Conservation (phyloP, 1,140 invertebrate genomes). For the Diplogasteroides magnus region DNA sequence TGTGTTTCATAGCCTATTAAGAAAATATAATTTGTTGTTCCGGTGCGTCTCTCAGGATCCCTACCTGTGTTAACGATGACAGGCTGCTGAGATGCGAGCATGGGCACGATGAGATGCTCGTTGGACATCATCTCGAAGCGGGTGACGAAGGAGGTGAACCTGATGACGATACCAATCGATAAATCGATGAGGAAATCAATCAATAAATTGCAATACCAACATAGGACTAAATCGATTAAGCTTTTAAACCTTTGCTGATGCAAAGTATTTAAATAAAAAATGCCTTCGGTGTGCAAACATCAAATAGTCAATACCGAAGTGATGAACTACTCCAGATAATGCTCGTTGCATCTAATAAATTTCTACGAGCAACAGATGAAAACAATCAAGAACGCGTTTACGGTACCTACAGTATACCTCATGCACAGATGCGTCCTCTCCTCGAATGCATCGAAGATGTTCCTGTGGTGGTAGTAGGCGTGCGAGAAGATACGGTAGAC, state of each 20-base stretch:
- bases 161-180: no score
- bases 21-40: no score
- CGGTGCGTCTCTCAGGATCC: no score
- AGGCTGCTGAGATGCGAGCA: slow-evolving; percentile 62
- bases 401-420: slow-evolving; percentile 62
- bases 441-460: slow-evolving; percentile 96
- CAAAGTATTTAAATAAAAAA: slow-evolving; percentile 75
- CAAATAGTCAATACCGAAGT: no score
- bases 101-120: slow-evolving; percentile 96
- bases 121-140: slow-evolving; percentile 97
- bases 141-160: slow-evolving; percentile 95
- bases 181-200: neutral
- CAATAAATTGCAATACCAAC: neutral
- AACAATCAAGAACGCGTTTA: slow-evolving; percentile 2
- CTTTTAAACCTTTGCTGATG: slow-evolving; percentile 55
- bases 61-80: no score
- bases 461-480: slow-evolving; percentile 94
- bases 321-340: no score
- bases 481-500: slow-evolving; percentile 99
- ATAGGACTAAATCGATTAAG: neutral
- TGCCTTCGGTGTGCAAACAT: neutral
- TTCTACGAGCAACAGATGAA: slow-evolving; percentile 1
- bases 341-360: no score
- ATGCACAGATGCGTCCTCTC: slow-evolving; percentile 45
- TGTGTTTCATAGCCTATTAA: no score